A percentile compares a stretch with the other conserved stretches of the same genome.
phyloP scores from a whole-genome alignment of 2,113 vertebrate genomes.

The Bos javanicus region DNA sequence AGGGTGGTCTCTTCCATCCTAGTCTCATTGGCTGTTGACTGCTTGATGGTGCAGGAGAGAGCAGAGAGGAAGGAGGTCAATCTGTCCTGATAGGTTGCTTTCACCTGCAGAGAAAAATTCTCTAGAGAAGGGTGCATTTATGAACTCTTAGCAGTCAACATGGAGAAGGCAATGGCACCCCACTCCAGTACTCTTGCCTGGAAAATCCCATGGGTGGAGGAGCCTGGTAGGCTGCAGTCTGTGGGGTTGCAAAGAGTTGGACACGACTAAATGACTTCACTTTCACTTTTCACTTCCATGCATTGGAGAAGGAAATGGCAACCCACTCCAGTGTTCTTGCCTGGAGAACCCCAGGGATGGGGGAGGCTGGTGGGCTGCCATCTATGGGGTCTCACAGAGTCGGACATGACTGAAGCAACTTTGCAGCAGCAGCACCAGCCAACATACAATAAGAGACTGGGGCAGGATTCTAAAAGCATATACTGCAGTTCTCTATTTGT shows the following conservation, averaged over 20 bases:
- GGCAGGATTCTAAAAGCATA: background rate
- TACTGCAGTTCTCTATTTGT: background rate
- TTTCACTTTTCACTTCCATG: background rate
- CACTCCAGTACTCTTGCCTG: background rate
- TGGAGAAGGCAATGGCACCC: background rate
- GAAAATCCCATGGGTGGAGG: fast-evolving
- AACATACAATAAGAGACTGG: background rate
- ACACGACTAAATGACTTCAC: background rate
- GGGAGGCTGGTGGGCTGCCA: background rate
- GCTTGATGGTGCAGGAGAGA: background rate
- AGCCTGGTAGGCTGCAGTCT: background rate
- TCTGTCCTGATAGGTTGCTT: background rate
- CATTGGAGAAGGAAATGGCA: background rate
- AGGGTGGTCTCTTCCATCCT: background rate
- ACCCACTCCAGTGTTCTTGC: background rate
- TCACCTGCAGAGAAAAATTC: background rate
- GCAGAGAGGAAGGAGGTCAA: background rate
- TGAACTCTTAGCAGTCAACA: background rate
- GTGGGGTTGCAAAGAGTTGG: fast-evolving
- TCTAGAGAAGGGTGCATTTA: background rate
- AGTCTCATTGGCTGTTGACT: background rate
- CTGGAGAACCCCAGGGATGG: background rate
- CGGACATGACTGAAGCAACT: fast-evolving
- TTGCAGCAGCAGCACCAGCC: background rate
- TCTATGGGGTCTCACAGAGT: fast-evolving